Percentiles rank a stretch among this genome's conserved stretches.
phyloP scores from a whole-genome alignment of 2,113 vertebrate species.

The Geothlypis trichas region DNA sequence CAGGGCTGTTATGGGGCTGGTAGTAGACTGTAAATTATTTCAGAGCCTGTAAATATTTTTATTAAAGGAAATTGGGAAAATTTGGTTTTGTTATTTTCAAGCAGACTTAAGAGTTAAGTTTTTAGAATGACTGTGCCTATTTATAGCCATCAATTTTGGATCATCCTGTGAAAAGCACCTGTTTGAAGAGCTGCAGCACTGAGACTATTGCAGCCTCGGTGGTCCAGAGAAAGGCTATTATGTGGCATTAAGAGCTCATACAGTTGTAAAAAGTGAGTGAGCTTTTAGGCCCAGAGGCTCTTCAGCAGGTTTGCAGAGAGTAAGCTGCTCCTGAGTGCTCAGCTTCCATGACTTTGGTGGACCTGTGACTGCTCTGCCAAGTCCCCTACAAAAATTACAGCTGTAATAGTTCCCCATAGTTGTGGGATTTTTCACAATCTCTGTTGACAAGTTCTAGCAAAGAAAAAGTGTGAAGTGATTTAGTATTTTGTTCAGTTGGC shows the following conservation, averaged over 20 bases:
- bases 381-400: neutral
- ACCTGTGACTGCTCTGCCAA: neutral
- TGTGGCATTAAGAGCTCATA: neutral
- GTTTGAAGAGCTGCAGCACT: neutral
- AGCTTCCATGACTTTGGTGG: neutral
- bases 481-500: neutral
- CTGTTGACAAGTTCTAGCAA: neutral
- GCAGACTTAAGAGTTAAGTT: neutral
- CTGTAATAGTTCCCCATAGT: neutral
- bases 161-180: neutral
- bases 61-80: neutral
- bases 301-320: neutral
- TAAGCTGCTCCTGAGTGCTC: neutral
- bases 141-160: neutral
- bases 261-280: neutral
- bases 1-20: neutral
- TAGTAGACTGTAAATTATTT: neutral
- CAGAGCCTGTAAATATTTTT: neutral
- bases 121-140: neutral
- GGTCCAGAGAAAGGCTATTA: neutral
- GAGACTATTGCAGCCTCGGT: neutral
- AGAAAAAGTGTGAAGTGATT: neutral
- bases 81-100: neutral
- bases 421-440: neutral
- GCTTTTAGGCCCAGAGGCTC: neutral